Evolutionary conservation across 2,113 vertebrate species (phyloP), one percentile per base, ranked within the genome.

Genomic region (Rhinolophus ferrumequinum): DNA sequence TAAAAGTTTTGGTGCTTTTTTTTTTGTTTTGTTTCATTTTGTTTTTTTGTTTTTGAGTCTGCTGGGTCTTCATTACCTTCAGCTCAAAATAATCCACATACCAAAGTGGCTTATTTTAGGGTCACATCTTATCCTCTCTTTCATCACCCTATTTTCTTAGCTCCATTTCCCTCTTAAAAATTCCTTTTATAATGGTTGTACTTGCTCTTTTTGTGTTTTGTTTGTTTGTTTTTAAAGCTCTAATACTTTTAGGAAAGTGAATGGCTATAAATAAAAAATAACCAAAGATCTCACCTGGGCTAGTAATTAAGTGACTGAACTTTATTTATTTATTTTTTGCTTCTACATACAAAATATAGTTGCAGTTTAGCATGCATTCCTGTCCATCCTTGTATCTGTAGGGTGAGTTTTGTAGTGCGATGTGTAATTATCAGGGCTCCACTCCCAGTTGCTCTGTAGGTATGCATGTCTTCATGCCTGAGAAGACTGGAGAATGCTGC

Each of bases 211-310:
- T 52, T 54, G 21, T 35, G 41, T 50, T 35, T 58, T 79, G 30
- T 30, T 33, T 16, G 30, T 79, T 62, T 30, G 14, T 60, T 58
- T 44, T n/a, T 30, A 26, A 41, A 82, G n/a, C 22, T 47, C 12
- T 38, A 82, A 60, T 79, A 28, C 8, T 86, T 80, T 92, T 73
- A 75, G 83, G 81, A 82, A n/a, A 73, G 50, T 35, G n/a, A 72
- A 21, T 11, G 14, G 26, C 54, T 30, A 81, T 52, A 58, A n/a
- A 69, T 67, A 70, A 81, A 80, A 60, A 44, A 64, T 30, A 54
- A 41, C 38, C 41, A 18, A 60, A 33, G 62, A 41, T 30, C 15
- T 67, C 85, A 56, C 35, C 30, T 35, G 28, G 75, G 22, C 30
- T 90, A 35, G 38, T 14, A 13, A 58, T 83, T 35, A 88, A 64